A percentile compares a stretch with the other conserved stretches of the same genome.
Conservation (phyloP, 92 coral and sea anemone genomes). For the Phenganax marumi region DNA sequence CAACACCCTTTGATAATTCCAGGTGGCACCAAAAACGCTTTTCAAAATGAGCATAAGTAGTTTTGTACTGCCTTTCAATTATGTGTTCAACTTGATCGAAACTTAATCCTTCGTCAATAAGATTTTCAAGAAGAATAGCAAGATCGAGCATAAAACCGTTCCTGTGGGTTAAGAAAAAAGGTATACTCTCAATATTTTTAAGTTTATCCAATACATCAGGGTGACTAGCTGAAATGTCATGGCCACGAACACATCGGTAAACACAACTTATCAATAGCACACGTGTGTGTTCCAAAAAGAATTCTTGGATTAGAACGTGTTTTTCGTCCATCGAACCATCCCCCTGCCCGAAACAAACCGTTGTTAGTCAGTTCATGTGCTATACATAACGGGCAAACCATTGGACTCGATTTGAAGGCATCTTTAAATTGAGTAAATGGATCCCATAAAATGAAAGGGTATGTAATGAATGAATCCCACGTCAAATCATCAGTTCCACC, state of each 20-base stretch:
- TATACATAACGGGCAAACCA: conserved; percentile 6
- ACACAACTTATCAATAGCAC: neutral
- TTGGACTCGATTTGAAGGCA: neutral
- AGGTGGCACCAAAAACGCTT: neutral
- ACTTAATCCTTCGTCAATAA: conserved; percentile 1
- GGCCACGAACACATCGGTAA: neutral
- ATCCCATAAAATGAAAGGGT: conserved; percentile 21
- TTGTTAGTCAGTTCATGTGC: neutral
- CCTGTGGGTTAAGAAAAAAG: neutral
- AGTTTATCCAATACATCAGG: neutral
- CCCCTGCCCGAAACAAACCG: neutral
- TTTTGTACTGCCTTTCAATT: conserved; percentile 3
- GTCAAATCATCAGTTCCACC: too few relatives aligned
- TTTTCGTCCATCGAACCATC: conserved; percentile 9
- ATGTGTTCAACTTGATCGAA: neutral
- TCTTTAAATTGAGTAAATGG: conserved; percentile 5
- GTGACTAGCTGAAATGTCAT: neutral
- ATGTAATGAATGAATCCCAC: neutral
- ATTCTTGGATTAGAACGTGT: conserved; percentile 7
- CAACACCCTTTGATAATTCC: neutral
- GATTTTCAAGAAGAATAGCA: neutral
- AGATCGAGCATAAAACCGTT: neutral
- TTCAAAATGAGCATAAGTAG: neutral
- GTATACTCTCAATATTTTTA: neutral
- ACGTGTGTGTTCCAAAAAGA: conserved; percentile 5